Evolutionary conservation across 2,797 vertebrate genomes (phyloP).

Genomic region (Echeneis naucrates): DNA sequence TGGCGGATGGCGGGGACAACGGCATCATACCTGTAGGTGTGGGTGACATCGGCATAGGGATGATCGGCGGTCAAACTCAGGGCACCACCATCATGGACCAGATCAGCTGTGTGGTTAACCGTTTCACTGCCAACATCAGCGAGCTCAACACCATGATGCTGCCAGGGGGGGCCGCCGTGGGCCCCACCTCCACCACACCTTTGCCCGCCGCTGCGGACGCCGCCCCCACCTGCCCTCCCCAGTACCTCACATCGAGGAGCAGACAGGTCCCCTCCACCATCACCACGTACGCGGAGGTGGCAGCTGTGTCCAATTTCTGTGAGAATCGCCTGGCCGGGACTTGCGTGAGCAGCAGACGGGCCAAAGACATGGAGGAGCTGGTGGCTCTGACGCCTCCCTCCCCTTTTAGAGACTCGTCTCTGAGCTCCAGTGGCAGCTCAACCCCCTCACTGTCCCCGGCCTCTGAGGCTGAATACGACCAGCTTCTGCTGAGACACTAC

Average conservation of each 20-base stretch:
- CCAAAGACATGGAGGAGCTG: constrained; percentile 88
- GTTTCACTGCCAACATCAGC: constrained; percentile 97
- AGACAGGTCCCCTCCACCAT: constrained; percentile 88
- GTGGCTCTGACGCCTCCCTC: constrained; percentile 95
- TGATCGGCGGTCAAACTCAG: constrained; percentile 86
- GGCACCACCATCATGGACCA: constrained; percentile 96
- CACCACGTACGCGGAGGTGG: constrained; percentile 93
- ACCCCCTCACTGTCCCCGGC: constrained; percentile 90
- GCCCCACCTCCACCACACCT: constrained; percentile 29
- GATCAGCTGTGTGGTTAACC: constrained; percentile 96
- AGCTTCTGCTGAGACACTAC: constrained; percentile 95
- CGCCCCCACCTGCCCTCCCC: constrained; percentile 80
- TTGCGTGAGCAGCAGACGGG: constrained; percentile 82
- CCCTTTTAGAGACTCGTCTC: constrained; percentile 96
- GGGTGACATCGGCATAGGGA: constrained; percentile 72
- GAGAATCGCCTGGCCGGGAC: constrained; percentile 81
- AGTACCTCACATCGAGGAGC: constrained; percentile 85
- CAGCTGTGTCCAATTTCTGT: constrained; percentile 85
- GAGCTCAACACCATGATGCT: constrained; percentile 99
- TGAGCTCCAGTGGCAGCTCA: constrained; percentile 91
- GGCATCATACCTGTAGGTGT: constrained; percentile 58
- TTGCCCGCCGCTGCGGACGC: constrained; percentile 34
- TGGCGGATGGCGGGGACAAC: constrained; percentile 50
- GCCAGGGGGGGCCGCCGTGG: constrained; percentile 81
- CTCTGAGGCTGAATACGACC: constrained; percentile 94